Conservation (phyloP, 1,140 invertebrate species). For the Doryteuthis pealeii region DNA sequence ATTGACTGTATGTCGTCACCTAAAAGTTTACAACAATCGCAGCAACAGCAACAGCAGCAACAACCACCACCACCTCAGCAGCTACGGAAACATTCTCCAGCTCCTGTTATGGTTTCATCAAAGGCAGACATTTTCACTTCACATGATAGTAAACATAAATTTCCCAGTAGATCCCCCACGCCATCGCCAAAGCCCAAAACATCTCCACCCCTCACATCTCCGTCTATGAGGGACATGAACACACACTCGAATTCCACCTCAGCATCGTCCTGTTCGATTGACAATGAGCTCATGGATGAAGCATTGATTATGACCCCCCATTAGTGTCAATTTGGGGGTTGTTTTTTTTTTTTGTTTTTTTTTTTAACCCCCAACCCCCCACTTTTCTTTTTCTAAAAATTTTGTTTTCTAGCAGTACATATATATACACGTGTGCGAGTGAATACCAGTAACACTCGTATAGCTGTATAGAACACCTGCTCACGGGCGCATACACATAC, state of each 20-base stretch:
- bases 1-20: constrained; percentile 53
- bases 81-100: constrained; percentile 10
- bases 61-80: constrained; percentile 20
- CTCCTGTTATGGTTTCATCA: constrained; percentile 17
- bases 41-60: not conserved
- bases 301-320: constrained; percentile 62
- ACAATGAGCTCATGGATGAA: constrained; percentile 88
- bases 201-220: constrained; percentile 56
- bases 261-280: constrained; percentile 76
- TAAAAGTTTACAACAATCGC: constrained; percentile 16
- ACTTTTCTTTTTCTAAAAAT: no score
- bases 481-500: no score
- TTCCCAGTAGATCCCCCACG: constrained; percentile 16
- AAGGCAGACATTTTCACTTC: constrained; percentile 28
- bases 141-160: constrained; percentile 18
- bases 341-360: not conserved
- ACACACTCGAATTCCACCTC: constrained; percentile 60
- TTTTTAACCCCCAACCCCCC: not conserved
- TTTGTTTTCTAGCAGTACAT: not conserved
- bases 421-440: not conserved
- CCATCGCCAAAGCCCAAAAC: constrained; percentile 65
- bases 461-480: no score
- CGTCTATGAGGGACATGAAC: constrained; percentile 12
- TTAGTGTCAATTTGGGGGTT: no score
- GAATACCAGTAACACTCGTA: no score